These are phyloP conservation scores for Apostichopus leukothele DNA, from an alignment of 53 echinoderm and acorn worm species.

Conservation along the genomic window DNA sequence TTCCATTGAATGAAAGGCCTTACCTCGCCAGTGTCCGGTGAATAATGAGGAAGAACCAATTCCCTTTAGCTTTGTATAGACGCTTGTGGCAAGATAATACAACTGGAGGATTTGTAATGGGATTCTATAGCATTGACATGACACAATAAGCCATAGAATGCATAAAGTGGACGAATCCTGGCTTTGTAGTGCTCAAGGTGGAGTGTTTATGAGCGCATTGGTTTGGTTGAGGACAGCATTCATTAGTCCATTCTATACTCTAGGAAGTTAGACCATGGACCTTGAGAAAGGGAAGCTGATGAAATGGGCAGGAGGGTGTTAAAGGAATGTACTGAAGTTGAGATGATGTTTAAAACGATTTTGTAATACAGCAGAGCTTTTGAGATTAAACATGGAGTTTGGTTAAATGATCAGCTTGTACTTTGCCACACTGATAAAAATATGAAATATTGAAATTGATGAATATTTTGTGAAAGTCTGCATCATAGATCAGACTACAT, in stretches of 20 bases:
- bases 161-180: background rate
- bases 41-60: conserved; percentile 11
- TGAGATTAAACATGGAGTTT: too few species aligned
- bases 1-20: background rate
- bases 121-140: background rate
- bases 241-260: background rate
- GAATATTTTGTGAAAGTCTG: too few species aligned
- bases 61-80: conserved; percentile 17
- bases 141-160: conserved; percentile 1
- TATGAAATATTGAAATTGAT: too few species aligned
- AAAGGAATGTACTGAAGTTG: background rate
- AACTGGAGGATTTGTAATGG: conserved; percentile 29
- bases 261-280: background rate
- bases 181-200: background rate
- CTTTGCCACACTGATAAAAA: too few species aligned
- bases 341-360: too few species aligned
- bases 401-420: too few species aligned
- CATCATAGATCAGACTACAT: too few species aligned
- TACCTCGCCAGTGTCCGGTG: background rate
- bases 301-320: background rate
- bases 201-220: background rate
- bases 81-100: conserved; percentile 15
- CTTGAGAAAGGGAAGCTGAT: background rate
- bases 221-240: background rate
- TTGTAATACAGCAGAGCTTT: too few species aligned